phyloP scores from a whole-genome alignment of 2,888 invertebrate species.

The Drosophila hamatofila region DNA sequence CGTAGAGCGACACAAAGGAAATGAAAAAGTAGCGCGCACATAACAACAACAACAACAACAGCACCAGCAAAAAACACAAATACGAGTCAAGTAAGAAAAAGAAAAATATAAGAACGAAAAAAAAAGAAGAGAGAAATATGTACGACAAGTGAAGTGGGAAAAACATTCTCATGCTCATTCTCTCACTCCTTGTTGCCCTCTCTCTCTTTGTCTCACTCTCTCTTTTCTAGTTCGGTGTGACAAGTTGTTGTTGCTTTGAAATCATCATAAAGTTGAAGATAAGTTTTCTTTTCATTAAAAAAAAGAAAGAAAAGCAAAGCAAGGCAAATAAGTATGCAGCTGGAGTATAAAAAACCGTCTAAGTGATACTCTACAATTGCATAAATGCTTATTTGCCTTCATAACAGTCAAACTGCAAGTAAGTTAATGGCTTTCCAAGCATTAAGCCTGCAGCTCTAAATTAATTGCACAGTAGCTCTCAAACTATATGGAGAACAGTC shows the following conservation, averaged over 20 bases:
- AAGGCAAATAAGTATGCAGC: constrained; percentile 3
- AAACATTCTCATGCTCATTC: constrained; percentile 46
- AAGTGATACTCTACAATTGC: background rate
- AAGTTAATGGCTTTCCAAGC: background rate
- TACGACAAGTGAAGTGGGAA: constrained; percentile 74
- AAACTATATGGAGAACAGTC: too few species aligned
- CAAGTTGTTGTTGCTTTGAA: constrained; percentile 61
- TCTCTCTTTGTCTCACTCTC: background rate
- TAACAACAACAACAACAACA: background rate
- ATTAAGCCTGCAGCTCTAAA: too few species aligned
- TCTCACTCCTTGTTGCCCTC: background rate
- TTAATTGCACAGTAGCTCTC: too few species aligned
- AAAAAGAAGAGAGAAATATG: constrained; percentile 4
- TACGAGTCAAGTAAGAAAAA: constrained; percentile 46
- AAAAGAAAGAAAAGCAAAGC: constrained; percentile 38
- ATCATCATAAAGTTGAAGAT: constrained; percentile 82
- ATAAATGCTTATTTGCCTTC: too few species aligned
- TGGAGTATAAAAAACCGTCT: background rate
- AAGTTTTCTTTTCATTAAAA: constrained; percentile 80
- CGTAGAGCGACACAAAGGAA: constrained; percentile 68
- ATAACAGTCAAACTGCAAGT: background rate
- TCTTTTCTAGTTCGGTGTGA: constrained; percentile 19
- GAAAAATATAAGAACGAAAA: constrained; percentile 25
- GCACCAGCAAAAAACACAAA: constrained; percentile 60
- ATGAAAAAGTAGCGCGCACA: constrained; percentile 71